Evolutionary conservation across 2,113 vertebrate genomes (phyloP).

Genomic region (Hippopotamus amphibius): DNA sequence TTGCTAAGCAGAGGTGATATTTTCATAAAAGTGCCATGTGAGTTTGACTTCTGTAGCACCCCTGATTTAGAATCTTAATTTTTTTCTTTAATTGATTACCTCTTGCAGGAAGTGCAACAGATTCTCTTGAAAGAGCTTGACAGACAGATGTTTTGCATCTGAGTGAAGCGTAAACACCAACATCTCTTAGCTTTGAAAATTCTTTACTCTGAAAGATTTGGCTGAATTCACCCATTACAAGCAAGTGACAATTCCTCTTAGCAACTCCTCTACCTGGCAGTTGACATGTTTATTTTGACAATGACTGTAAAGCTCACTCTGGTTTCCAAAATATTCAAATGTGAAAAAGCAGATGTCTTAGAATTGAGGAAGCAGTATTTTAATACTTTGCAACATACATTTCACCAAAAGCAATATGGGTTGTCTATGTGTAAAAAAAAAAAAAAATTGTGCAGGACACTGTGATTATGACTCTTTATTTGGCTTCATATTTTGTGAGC

Average conservation of each 20-base stretch:
- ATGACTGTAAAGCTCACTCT: constrained; percentile 55
- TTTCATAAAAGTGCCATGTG: neutral
- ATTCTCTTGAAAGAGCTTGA: constrained; percentile 25
- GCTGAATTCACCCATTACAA: constrained; percentile 42
- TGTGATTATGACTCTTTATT: neutral
- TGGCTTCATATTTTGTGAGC: neutral
- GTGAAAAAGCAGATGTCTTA: constrained; percentile 33
- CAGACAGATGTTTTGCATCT: constrained; percentile 67
- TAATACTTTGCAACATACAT: neutral
- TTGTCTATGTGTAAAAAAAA: neutral
- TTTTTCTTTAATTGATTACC: constrained; percentile 48
- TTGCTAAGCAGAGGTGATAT: neutral
- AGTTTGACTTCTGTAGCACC: constrained; percentile 2
- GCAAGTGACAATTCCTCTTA: constrained; percentile 41
- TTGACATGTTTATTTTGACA: constrained; percentile 67
- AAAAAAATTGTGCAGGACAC: neutral
- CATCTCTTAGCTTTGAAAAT: constrained; percentile 49
- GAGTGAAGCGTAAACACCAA: constrained; percentile 50
- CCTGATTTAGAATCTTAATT: neutral
- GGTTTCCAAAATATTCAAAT: constrained; percentile 55
- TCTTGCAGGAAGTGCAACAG: constrained; percentile 29
- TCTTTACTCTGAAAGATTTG: constrained; percentile 53
- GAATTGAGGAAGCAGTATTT: neutral
- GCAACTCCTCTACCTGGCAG: neutral
- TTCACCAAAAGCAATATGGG: neutral